Base-by-base conservation (phyloP, 2,797 vertebrate species). In the Gallinago solitaria region DNA sequence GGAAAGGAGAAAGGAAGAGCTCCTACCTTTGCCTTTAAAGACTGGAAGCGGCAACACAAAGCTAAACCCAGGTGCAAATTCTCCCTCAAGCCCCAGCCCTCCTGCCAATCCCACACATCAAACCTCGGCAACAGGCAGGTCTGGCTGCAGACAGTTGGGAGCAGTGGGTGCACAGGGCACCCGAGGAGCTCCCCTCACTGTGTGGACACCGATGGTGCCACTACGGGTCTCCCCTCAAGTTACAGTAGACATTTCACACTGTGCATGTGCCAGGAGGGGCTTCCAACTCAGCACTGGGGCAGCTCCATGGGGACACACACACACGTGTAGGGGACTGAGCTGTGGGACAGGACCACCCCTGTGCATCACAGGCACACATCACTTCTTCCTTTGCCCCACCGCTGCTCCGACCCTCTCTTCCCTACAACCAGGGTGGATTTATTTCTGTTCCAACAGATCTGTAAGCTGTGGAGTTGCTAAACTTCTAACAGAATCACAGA, bases 181-280 rank as follows among this genome's bases (percentile, higher is more conserved):
- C 71, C 3, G 1, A 10, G 27, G 43, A 64, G 51, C 35, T 77
- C 35, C n/a, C 37, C 35, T 45, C 14, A 6, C 45, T 11, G 23
- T 16, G 27, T 47, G 47, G 59, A 15, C 60, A 23, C 30, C 0
- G 1, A 24, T 6, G 1, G 45, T 10, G 7, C 60, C 1, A 4
- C 1, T 2, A 41, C 2, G 2, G 59, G 20, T 30, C 28, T 47
- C 28, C n/a, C 28, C n/a, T 19, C 45, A 33, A n/a, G 41, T 23
- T 33, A 15, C 30, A 67, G 53, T 33, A 32, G 59, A 21, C 25
- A 3, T 41, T 60, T 67, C 61, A 24, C 32, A n/a, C 61, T 2
- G 9, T 3, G 9, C 7, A 2, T 3, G 20, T 48, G 60, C 68
- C 21, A 6, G 53, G 53, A 41, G 21, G 11, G 53, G 59, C 24